Base-by-base conservation (phyloP, 2,888 invertebrate species). In the Lasius platythorax region DNA sequence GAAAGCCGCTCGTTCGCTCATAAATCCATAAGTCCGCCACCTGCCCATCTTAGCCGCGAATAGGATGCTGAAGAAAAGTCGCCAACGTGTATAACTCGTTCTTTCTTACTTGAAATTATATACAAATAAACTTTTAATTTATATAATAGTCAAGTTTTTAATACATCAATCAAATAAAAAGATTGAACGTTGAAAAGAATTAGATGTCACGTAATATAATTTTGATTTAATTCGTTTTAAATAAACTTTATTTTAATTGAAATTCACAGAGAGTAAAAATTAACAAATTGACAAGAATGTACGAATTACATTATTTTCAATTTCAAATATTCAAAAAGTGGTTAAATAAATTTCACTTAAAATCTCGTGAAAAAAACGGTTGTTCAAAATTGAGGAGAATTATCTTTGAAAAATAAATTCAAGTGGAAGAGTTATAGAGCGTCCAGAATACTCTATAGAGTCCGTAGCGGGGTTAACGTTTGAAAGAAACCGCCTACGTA, bases 1-100 rank as follows among this genome's bases (percentile, higher is more conserved):
- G 83, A 90, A 90, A 87, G 84, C 75, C n/a, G 66, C 50, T 66
- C 61, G 72, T 64, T 67, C 70, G 66, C 74, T 87, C 79, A 86
- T 90, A 84, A 84, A 84, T 89, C 85, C 83, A 90, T 87, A 89
- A 88, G 87, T 76, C 84, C 87, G 76, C 23, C 58, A 30, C 23
- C 30, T 30, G n/a, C 50, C 30, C 53, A n/a, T 33, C 33, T 46
- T 23, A 33, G 30, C 30, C 23, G 40, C 58, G 9, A 67, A 23
- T 43, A 33, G 8, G 40, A 67, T 23, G 12, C 30, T 18, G 30
- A 15, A 15, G n/a, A 56, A 56, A 56, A 56, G 15, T 23, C 40
- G 2, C 1, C 40, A 43, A 66, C 15, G 11, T 58, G 40, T 12
- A 23, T 23, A 30, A 43, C n/a, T 56, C n/a, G 28, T 12, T 30